Base-by-base conservation (phyloP, 2,797 vertebrate species). In the Erpetoichthys calabaricus region DNA sequence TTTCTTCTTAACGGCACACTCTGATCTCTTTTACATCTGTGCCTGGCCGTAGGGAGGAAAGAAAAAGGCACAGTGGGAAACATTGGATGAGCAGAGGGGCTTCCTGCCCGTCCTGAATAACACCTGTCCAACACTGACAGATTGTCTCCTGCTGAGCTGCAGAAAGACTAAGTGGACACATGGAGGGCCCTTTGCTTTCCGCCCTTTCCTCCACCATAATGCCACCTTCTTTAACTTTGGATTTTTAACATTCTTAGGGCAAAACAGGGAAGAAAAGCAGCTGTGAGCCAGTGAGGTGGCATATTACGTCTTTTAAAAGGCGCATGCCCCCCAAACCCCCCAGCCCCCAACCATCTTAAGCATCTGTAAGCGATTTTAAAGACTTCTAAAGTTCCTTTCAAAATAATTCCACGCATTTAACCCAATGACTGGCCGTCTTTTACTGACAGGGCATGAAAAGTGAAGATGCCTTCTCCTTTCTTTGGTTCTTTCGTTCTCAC, bases 81-180 rank as follows among this genome's bases (percentile, higher is more conserved):
- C 70, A 65, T 56, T 62, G 25, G 25, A 25, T 25, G 25, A 44
- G n/a, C 7, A 42, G 67, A 61, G 70, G 59, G 56, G 69, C 50
- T 51, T 72, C 64, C 69, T 57, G 60, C 8, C 62, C 62, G 64
- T 60, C 63, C 66, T 72, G 76, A 84, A 70, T 74, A 78, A 76
- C 79, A 85, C 81, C 80, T 84, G 79, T 73, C 75, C 70, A 68
- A 75, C 73, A 83, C 70, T 75, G 79, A 80, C 58, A 69, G 75
- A 78, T 83, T 66, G 67, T 75, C 73, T 72, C 63, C 71, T 1
- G 5, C 67, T 67, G 70, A 70, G 62, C 63, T 76, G 63, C 68
- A 65, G 65, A 77, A 66, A 75, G 63, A 62, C 69, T 62, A 67
- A 60, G 65, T 65, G 63, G 70, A 59, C 57, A 5, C 62, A 68